Evolutionary conservation across 2,888 invertebrate genomes (phyloP).

Genomic region (Scaptomyza polygonia): DNA sequence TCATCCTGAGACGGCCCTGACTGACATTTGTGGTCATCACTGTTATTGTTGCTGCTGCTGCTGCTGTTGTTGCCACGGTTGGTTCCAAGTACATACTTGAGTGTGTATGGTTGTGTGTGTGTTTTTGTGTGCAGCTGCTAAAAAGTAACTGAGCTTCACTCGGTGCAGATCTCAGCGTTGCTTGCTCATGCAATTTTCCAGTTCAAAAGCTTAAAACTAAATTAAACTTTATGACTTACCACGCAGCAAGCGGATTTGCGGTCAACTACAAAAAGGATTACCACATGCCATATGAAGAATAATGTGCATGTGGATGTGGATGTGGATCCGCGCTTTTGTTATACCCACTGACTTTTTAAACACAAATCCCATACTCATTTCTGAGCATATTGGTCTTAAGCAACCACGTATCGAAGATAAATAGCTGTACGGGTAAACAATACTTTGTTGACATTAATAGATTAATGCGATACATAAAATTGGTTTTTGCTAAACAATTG

Average conservation of each 20-base stretch:
- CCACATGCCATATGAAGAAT: conserved; percentile 72
- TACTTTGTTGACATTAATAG: not conserved
- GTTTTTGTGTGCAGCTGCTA: conserved; percentile 30
- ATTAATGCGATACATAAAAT: too few relatives aligned
- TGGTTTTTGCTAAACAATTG: too few relatives aligned
- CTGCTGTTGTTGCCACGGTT: conserved; percentile 17
- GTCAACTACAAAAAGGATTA: conserved; percentile 75
- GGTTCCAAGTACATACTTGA: conserved; percentile 23
- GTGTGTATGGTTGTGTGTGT: conserved; percentile 2
- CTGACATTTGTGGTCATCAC: conserved; percentile 59
- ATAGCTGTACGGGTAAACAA: not conserved
- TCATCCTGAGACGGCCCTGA: conserved; percentile 50
- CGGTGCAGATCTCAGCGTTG: conserved; percentile 36
- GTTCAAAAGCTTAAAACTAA: conserved; percentile 81
- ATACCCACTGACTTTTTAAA: conserved; percentile 26
- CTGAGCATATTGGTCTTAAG: conserved; percentile 1
- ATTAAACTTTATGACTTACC: conserved; percentile 78
- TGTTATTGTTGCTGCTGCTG: conserved; percentile 18
- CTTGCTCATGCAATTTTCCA: conserved; percentile 73
- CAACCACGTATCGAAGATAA: not conserved
- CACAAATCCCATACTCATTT: not conserved
- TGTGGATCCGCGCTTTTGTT: conserved; percentile 42
- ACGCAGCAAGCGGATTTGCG: conserved; percentile 65
- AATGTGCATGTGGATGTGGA: conserved; percentile 46
- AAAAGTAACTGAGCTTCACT: conserved; percentile 55